Conservation (phyloP, 2,113 vertebrate genomes). For the Limanda limanda region DNA sequence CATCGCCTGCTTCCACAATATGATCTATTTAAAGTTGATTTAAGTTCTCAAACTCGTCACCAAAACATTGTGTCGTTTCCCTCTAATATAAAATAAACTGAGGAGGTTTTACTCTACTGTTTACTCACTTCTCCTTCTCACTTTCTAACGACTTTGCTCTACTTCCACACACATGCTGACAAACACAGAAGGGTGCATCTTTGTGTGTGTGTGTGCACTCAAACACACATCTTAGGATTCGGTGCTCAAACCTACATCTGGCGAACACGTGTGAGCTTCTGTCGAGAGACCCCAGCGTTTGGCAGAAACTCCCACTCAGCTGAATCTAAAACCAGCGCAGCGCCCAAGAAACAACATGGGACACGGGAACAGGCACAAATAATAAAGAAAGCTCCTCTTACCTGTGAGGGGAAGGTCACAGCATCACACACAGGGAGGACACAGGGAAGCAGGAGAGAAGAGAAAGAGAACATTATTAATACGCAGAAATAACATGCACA, state of each 20-base stretch:
- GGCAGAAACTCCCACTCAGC: slow-evolving; percentile 56
- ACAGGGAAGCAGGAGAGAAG: slow-evolving; percentile 4
- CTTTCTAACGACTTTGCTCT: neutral
- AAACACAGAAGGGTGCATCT: slow-evolving; percentile 14
- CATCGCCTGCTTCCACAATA: no score
- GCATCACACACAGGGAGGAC: slow-evolving; percentile 4
- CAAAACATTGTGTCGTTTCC: no score
- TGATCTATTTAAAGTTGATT: no score
- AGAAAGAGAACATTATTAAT: slow-evolving; percentile 7
- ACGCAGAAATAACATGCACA: neutral
- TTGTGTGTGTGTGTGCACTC: neutral
- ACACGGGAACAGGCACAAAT: slow-evolving; percentile 12
- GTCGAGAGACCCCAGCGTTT: slow-evolving; percentile 43
- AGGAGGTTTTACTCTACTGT: no score
- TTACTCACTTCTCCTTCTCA: neutral
- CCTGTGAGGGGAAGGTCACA: slow-evolving; percentile 50
- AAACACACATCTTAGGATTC: slow-evolving; percentile 32
- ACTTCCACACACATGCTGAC: neutral
- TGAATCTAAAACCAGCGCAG: slow-evolving; percentile 8
- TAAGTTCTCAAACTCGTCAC: no score
- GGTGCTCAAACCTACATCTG: slow-evolving; percentile 58
- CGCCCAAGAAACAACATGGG: slow-evolving; percentile 16
- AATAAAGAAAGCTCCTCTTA: slow-evolving; percentile 52
- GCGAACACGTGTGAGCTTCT: slow-evolving; percentile 55
- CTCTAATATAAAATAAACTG: no score